Evolutionary conservation across 2,113 vertebrate genomes (phyloP), one percentile per base, ranked within the genome.

Genomic region (Pagrus major): DNA sequence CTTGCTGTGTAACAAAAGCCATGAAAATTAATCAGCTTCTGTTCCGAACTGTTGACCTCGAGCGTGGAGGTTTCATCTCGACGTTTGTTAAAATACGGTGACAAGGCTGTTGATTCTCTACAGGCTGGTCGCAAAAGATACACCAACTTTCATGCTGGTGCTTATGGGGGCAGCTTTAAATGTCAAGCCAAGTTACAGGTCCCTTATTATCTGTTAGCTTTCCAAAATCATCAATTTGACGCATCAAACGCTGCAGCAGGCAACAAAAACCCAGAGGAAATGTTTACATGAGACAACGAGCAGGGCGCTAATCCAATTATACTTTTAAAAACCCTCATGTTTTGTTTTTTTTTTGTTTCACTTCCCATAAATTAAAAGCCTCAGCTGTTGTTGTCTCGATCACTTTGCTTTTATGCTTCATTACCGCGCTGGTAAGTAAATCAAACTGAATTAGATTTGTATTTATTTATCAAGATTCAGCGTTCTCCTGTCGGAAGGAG

Each of bases 31-130:
- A 84, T 72, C 41, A 0, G 31, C 59, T 27, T 64, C 60, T 21
- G 64, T 60, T 76, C n/a, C 66, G 65, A 75, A 74, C 47, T 2
- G 67, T 76, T 67, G 49, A 69, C 10, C 55, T 18, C 33, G 18
- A 73, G 73, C 37, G 72, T 69, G 71, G 37, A 27, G 21, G 37
- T 58, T 78, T 59, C 37, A 51, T 42, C 72, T 66, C 66, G 69
- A 67, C 58, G 6, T 83, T 78, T 86, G 72, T 65, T 76, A 33
- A 83, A 83, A 72, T 77, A 54, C 12, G 16, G 12, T 23, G 65
- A 41, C 44, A 35, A 49, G 54, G 39, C 0, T 3, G 14, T 71
- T 65, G 71, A 82, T 33, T 75, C 12, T 33, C 49, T 41, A 0
- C n/a, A 35, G 25, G 20, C 31, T 18, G 23, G 35, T 55, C 31